Evolutionary conservation across 2,113 vertebrate genomes (phyloP).

Genomic region (Rhinoderma darwinii): DNA sequence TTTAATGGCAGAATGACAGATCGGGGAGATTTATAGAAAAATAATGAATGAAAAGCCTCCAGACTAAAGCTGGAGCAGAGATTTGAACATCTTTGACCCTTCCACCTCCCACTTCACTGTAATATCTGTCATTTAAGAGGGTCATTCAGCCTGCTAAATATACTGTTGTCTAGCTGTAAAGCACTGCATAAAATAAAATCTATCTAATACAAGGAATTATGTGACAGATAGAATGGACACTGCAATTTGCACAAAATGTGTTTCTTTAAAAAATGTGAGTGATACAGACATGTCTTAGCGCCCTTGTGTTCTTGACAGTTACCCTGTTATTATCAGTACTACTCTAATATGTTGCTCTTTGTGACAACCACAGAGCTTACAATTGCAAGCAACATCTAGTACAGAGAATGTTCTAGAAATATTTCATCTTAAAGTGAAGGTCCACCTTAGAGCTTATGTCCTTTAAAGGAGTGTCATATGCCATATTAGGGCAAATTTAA

Average conservation of each 20-base stretch:
- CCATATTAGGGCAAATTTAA: too few relatives aligned
- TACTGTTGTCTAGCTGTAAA: conserved; percentile 11
- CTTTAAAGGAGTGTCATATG: too few relatives aligned
- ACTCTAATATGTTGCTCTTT: not conserved
- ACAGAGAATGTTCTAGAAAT: not conserved
- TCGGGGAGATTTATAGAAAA: conserved; percentile 27
- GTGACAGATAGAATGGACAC: conserved; percentile 19
- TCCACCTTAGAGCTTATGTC: not conserved
- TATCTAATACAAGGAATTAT: conserved; percentile 22
- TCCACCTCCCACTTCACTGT: conserved; percentile 38
- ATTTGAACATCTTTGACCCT: conserved; percentile 47
- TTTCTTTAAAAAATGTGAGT: not conserved
- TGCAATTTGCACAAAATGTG: not conserved
- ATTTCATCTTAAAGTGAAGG: not conserved
- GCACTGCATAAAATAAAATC: conserved; percentile 34
- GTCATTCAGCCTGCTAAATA: conserved; percentile 38
- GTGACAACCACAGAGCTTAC: not conserved
- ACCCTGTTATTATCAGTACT: not conserved
- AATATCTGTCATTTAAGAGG: conserved; percentile 46
- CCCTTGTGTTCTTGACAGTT: not conserved
- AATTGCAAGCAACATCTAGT: not conserved
- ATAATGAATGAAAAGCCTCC: conserved; percentile 45
- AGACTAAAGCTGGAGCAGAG: conserved; percentile 21
- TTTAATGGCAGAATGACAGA: conserved; percentile 46
- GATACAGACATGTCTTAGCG: not conserved